Evolutionary conservation across 1,140 invertebrate genomes (phyloP), one percentile per base, ranked within the genome.

Genomic region (Brachionus sp.): DNA sequence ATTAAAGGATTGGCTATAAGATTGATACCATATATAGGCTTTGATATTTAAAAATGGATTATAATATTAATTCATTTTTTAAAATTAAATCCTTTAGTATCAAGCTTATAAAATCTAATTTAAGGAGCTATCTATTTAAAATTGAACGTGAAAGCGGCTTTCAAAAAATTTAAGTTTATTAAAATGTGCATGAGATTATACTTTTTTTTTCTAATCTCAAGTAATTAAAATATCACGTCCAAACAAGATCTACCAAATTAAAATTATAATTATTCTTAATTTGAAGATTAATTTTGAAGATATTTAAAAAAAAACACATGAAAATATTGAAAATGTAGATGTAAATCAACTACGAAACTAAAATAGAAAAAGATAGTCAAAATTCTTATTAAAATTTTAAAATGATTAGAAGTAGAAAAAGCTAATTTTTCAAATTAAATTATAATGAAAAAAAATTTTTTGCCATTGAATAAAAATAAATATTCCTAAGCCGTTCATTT

Each of bases 21-120:
- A 46, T 10, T 64, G 57, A 33, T 25, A 64, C 7, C 57, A 64
- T 12, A 25, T 25, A 23, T 25, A 10, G 12, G 12, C 25, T 66
- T 46, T 66, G 13, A 66, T 66, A 66, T 66, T 66, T 66, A 66
- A 33, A 37, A 66, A 66, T 12, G 33, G 64, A 66, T 33, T 66
- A 33, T 12, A 66, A 66, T 23, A 33, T 25, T 23, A 19, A 12
- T 19, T 19, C 9, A 19, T 23, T 6, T 46, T 46, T 50, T n/a
- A 16, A 50, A 50, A 50, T 50, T 13, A 16, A 50, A n/a, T 50
- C 13, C 16, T 5, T 13, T 50, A 50, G 19, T 23, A 9, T 19
- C 16, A 19, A 57, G 2, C 50, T 19, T 57, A 7, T 57, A 19
- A 57, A 57, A 50, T 13, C 44, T 6, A 16, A 16, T 16, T 50